Base-by-base conservation (phyloP, 2,888 invertebrate genomes). In the Unio delphinus region DNA sequence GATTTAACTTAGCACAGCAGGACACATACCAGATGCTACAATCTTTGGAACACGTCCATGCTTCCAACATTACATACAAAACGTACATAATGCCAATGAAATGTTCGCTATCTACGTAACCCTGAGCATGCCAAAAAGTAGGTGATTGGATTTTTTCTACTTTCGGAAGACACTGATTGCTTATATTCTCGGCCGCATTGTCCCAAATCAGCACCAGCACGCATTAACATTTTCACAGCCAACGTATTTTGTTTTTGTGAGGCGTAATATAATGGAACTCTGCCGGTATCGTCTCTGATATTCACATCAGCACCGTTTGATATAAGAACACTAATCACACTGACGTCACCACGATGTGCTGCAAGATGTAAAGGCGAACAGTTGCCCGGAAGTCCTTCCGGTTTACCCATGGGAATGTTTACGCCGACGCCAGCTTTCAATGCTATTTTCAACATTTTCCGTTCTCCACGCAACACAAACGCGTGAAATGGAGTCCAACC, bases 401-500 rank as follows among this genome's bases (percentile, higher is more conserved):
- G 84, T 8, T 76, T 63, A 7, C 85, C 85, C 85, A 86, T 86
- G 65, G 78, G 78, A 61, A 82, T 62, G 71, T 86, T 81, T 6
- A 83, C 82, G 63, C 81, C 78, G 0, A 84, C 83, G 0, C 83
- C 83, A 0, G 83, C 73, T 60, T 76, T 80, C 20, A 85, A 68
- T 28, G 82, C 81, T 28, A 81, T 65, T 75, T 86, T 86, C 34
- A 86, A 72, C 68, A 85, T 78, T 70, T 82, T 83, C 8, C 82
- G 70, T 11, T 82, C 82, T n/a, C 86, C 85, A 18, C 82, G 78
- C 7, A 86, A 72, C 11, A 83, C 83, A 65, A 82, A 84, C 17
- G 86, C 86, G 67, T 86, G 86, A 64, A 86, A 81, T 17, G 83
- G 83, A n/a, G 86, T 84, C 86, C 86, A 86, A 15, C 84, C 83